Evolutionary conservation across 2,888 invertebrate genomes (phyloP), one percentile per base, ranked within the genome.

Genomic region (Microctonus hyperodae): DNA sequence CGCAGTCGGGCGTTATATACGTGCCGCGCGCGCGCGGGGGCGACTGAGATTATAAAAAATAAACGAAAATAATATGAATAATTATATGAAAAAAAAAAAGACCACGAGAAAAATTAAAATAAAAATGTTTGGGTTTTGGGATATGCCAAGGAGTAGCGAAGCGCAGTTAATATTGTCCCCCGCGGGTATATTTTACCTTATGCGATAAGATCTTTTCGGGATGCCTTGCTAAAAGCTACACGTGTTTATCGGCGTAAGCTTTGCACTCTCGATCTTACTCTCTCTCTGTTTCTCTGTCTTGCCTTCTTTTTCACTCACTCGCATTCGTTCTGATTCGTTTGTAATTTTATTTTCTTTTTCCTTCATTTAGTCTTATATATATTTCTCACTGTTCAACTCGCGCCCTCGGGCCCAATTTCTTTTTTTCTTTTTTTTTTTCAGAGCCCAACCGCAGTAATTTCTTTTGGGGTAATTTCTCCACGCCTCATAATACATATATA

Each of bases 141-240:
- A 62, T 62, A 62, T 67, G 58, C 57, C 57, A 62, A 50, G 62
- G 67, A 62, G 82, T 79, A 79, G 76, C 71, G 68, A 69, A 68
- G 76, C 76, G 83, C 81, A 83, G 83, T 83, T 83, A 83, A 83
- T 83, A 83, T 82, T 82, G 80, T 82, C 79, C 79, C 79, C 76
- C 75, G 76, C 71, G 80, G 82, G 81, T 79, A 83, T 83, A 83
- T 83, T 83, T 83, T 81, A 83, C 78, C 70, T 66, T 73, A 76
- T 65, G 72, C 79, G 83, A 83, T 83, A 83, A 79, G 75, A 83
- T 83, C 83, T 82, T 74, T 64, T 58, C 73, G 72, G 78, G 80
- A 81, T 83, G 78, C 83, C 81, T 80, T 73, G 83, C 82, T 83
- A 83, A 83, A 83, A 83, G 82, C 81, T 83, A 83, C 83, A 83